phyloP scores from a whole-genome alignment of 2,113 vertebrate genomes.

The Saguinus midas region DNA sequence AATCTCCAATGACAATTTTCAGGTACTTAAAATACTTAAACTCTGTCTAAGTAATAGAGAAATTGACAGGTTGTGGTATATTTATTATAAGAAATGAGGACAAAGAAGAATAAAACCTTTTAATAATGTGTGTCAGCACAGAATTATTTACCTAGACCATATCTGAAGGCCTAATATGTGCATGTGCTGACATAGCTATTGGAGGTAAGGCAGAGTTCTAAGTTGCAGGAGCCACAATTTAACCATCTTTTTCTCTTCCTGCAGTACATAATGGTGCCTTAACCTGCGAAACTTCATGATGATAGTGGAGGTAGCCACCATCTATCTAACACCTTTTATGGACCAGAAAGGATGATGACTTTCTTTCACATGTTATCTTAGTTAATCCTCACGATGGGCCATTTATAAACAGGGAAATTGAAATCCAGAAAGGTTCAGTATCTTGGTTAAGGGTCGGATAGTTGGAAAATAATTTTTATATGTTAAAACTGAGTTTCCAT shows the following conservation, averaged over 20 bases:
- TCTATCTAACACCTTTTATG: no score
- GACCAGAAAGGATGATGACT: not conserved
- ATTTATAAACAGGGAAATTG: not conserved
- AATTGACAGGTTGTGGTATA: no score
- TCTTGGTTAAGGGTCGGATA: not conserved
- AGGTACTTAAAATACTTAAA: no score
- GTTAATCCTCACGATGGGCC: not conserved
- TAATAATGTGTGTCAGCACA: no score
- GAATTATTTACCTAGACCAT: not conserved
- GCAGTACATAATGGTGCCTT: accelerated
- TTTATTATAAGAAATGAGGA: no score
- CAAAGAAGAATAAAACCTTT: no score
- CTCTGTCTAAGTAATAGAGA: no score
- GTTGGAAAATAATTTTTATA: not conserved
- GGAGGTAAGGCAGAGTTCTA: not conserved
- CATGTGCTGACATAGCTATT: not conserved
- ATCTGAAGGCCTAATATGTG: not conserved
- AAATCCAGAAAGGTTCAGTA: not conserved
- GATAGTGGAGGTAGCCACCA: not conserved
- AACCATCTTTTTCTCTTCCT: not conserved
- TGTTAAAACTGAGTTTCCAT: not conserved
- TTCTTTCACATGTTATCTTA: not conserved
- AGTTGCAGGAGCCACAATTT: not conserved
- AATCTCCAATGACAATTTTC: no score
- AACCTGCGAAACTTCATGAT: not conserved